Conservation (phyloP, 2,888 invertebrate genomes). For the Eupithecia insigniata region DNA sequence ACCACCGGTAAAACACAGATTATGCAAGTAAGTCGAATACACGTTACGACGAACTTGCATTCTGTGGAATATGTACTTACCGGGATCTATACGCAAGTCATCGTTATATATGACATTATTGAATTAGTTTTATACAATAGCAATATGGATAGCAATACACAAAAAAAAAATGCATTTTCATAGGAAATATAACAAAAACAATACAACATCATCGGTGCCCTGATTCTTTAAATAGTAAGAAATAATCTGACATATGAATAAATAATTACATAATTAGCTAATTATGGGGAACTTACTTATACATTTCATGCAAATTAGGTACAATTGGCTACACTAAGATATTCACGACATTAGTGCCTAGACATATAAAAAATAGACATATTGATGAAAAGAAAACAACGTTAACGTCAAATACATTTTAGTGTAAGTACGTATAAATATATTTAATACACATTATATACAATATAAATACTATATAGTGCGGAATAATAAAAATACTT, state of each 20-base stretch:
- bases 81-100: slow-evolving; percentile 14
- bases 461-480: not conserved
- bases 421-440: too few species aligned
- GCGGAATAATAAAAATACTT: not conserved
- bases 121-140: not conserved
- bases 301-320: too few species aligned
- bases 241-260: too few species aligned
- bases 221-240: not conserved
- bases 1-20: slow-evolving; percentile 43
- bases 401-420: too few species aligned
- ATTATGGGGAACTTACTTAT: too few species aligned
- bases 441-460: too few species aligned
- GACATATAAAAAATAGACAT: too few species aligned
- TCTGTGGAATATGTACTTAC: slow-evolving; percentile 43
- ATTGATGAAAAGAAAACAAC: too few species aligned
- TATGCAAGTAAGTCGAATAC: slow-evolving; percentile 53
- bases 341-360: too few species aligned
- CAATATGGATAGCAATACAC: not conserved
- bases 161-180: not conserved
- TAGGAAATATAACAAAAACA: not conserved
- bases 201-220: not conserved
- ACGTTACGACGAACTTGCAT: slow-evolving; percentile 47
- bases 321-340: not conserved
- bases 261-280: too few species aligned
- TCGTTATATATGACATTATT: not conserved